Conservation (phyloP, 2,888 invertebrate species). For the Gandaritis pyraliata region DNA sequence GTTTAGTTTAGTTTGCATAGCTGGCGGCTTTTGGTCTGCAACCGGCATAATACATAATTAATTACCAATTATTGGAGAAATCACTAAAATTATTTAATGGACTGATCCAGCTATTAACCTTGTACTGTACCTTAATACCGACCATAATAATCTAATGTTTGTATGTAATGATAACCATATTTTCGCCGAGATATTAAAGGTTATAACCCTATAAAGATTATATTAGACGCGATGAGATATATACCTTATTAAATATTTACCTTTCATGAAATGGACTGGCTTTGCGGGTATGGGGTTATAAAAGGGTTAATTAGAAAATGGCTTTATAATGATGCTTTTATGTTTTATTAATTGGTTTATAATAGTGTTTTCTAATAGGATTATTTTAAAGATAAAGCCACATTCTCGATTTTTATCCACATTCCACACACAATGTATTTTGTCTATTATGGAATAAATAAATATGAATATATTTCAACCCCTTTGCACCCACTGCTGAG, state of each 20-base stretch:
- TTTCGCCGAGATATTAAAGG: conserved; percentile 69
- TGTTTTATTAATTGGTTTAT: conserved; percentile 10
- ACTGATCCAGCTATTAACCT: conserved; percentile 1
- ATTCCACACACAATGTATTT: no score
- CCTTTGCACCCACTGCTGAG: no score
- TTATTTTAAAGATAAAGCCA: not conserved
- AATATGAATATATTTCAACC: no score
- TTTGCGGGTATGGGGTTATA: conserved; percentile 36
- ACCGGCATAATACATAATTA: no score
- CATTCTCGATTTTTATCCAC: no score
- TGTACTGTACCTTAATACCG: conserved; percentile 15
- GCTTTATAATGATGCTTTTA: conserved; percentile 5
- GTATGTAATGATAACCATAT: conserved; percentile 72
- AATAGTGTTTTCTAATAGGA: conserved; percentile 1
- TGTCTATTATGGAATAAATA: no score
- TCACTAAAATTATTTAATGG: not conserved
- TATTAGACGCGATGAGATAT: conserved; percentile 55
- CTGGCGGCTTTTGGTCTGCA: no score
- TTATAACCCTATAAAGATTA: conserved; percentile 75
- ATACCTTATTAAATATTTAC: conserved; percentile 72
- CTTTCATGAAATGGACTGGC: conserved; percentile 68
- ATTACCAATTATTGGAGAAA: no score
- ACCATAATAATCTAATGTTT: conserved; percentile 63
- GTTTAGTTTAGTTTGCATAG: no score
- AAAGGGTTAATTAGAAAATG: conserved; percentile 37